A percentile compares a stretch with the other conserved stretches of the same genome.
These are phyloP conservation scores for Sisor rabdophorus DNA, from an alignment of 2,113 vertebrate genomes.

Conservation along the genomic window DNA sequence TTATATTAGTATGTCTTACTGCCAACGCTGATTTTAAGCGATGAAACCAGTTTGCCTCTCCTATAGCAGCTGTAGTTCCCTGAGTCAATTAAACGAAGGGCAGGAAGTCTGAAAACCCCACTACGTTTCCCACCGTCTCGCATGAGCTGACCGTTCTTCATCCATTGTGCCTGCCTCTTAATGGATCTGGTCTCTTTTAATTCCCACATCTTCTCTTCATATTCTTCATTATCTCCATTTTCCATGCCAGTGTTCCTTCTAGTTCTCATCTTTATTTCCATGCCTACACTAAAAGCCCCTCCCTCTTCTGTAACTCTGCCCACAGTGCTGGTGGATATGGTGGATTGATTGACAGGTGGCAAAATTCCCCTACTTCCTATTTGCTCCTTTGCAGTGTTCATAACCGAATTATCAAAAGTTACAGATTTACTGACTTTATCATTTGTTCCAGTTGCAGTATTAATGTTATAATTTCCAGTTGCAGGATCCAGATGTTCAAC, in stretches of 20 bases:
- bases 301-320: not conserved
- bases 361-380: not conserved
- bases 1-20: slow-evolving; percentile 55
- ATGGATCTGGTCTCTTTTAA: slow-evolving; percentile 43
- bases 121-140: slow-evolving; percentile 26
- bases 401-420: not conserved
- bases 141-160: slow-evolving; percentile 42
- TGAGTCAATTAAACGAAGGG: slow-evolving; percentile 49
- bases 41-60: slow-evolving; percentile 52
- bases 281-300: slow-evolving; percentile 2
- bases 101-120: slow-evolving; percentile 52
- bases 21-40: slow-evolving; percentile 56
- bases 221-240: slow-evolving; percentile 19
- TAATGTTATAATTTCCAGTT: not conserved
- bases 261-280: not conserved
- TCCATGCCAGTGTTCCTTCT: not conserved
- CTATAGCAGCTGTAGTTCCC: slow-evolving; percentile 67
- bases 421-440: not conserved
- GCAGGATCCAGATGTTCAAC: not conserved
- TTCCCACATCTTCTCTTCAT: slow-evolving; percentile 1
- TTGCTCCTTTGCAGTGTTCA: not conserved
- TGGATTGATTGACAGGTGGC: slow-evolving; percentile 15
- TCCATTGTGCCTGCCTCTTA: slow-evolving; percentile 55
- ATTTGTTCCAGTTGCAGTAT: not conserved
- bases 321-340: not conserved